Conservation (phyloP, 2,888 invertebrate species). For the Parapristionchus giblindavisi region DNA sequence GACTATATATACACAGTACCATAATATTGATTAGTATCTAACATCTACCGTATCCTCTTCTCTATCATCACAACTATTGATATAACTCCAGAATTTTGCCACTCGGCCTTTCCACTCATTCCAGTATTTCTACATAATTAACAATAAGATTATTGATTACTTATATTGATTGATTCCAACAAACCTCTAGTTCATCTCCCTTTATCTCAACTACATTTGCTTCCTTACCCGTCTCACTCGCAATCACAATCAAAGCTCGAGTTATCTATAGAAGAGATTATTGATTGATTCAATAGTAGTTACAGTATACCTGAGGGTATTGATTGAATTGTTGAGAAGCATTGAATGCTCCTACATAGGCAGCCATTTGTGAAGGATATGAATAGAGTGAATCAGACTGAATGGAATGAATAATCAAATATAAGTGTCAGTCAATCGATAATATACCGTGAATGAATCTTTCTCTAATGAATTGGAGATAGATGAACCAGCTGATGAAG, state of each 20-base stretch:
- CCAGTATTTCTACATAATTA: constrained; percentile 3
- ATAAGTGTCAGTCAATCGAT: background rate
- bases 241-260: constrained; percentile 21
- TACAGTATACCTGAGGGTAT: constrained; percentile 16
- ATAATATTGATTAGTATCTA: constrained; percentile 23
- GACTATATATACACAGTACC: too few species aligned
- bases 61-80: constrained; percentile 12
- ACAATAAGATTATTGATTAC: background rate
- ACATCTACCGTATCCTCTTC: constrained; percentile 25
- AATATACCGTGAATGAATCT: background rate
- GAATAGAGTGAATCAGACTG: constrained; percentile 41
- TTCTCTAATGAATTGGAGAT: constrained; percentile 18
- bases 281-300: background rate
- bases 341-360: constrained; percentile 50
- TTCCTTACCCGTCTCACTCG: constrained; percentile 27
- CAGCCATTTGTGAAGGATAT: constrained; percentile 48
- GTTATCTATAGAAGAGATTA: background rate
- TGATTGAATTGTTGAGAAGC: constrained; percentile 22
- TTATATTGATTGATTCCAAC: background rate
- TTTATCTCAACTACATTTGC: constrained; percentile 23
- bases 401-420: background rate
- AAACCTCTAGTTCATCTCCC: constrained; percentile 20
- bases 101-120: constrained; percentile 28
- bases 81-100: constrained; percentile 15
- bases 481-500: constrained; percentile 41